Evolutionary conservation across 2,797 vertebrate species (phyloP).

Genomic region (Morus bassanus): DNA sequence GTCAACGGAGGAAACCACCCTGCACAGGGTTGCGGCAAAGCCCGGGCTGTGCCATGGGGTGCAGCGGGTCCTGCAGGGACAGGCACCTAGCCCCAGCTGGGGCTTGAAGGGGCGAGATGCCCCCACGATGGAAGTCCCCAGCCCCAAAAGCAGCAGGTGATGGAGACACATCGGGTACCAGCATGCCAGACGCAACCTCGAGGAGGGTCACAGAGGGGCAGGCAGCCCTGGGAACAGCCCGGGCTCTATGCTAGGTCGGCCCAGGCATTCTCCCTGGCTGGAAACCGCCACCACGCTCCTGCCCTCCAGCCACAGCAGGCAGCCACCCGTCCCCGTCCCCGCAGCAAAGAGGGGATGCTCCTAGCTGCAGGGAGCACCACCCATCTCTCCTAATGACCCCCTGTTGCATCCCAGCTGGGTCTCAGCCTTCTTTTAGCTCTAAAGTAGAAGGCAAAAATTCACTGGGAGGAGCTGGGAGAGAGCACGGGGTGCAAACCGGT

Average conservation of each 20-base stretch:
- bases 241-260: background rate
- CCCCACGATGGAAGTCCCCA: background rate
- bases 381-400: too few species aligned
- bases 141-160: background rate
- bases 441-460: background rate
- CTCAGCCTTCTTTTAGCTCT: background rate
- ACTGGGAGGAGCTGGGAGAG: background rate
- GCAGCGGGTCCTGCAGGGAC: background rate
- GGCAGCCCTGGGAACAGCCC: background rate
- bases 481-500: fast-evolving
- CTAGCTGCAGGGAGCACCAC: background rate
- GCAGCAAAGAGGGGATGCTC: fast-evolving
- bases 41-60: background rate
- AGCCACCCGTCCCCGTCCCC: background rate
- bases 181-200: fast-evolving
- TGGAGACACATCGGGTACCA: background rate
- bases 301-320: background rate
- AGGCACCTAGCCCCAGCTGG: background rate
- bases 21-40: fast-evolving
- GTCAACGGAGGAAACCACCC: background rate
- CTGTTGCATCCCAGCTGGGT: background rate
- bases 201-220: background rate
- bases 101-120: fast-evolving
- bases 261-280: background rate
- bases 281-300: background rate